Evolutionary conservation across 2,113 vertebrate genomes (phyloP).

Genomic region (Pithys albifrons): DNA sequence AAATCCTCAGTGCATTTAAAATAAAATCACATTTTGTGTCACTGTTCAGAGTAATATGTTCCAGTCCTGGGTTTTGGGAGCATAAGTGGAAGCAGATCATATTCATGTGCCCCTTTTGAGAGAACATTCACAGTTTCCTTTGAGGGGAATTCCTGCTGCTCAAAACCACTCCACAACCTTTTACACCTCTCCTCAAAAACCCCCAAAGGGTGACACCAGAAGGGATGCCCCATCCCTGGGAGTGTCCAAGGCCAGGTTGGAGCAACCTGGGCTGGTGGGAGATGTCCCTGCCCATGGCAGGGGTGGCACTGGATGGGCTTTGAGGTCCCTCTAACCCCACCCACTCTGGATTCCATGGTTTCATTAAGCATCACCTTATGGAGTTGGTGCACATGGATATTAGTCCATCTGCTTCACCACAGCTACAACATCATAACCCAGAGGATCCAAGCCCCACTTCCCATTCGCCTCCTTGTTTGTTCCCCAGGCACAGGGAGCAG

Average conservation of each 20-base stretch:
- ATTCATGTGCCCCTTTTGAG: background rate
- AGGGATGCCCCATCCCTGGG: background rate
- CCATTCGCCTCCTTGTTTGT: background rate
- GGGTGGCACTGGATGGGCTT: rapidly evolving
- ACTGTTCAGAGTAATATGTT: background rate
- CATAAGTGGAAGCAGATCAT: background rate
- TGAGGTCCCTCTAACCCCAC: background rate
- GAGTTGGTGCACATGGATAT: background rate
- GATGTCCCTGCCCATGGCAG: background rate
- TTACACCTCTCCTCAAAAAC: too few species aligned
- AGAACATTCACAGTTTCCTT: background rate
- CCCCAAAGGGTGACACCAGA: background rate
- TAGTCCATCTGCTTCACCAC: background rate
- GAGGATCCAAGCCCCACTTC: rapidly evolving
- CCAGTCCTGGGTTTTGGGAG: background rate
- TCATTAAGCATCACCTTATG: background rate
- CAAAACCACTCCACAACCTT: background rate
- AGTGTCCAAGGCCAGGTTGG: background rate
- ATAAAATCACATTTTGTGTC: background rate
- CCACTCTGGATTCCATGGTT: background rate
- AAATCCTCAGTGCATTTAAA: background rate
- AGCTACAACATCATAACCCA: rapidly evolving
- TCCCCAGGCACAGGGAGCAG: background rate
- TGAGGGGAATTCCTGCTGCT: background rate
- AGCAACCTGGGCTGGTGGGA: rapidly evolving